Conservation (phyloP, 2,888 invertebrate genomes). For the Serrognathus titanus region DNA sequence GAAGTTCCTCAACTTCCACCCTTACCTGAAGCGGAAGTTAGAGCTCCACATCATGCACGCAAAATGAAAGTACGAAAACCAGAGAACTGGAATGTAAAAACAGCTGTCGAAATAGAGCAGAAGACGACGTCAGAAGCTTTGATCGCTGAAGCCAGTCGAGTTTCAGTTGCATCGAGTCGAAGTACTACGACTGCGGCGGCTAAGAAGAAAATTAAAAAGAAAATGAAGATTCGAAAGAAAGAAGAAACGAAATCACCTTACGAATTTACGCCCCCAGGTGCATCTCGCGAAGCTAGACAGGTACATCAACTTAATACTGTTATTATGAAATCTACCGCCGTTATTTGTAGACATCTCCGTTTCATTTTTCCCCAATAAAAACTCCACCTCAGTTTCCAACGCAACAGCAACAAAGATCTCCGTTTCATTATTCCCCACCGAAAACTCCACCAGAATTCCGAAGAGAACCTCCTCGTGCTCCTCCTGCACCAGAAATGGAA, state of each 20-base stretch:
- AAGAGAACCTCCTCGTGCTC: neutral
- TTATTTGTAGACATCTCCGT: slow-evolving; percentile 23
- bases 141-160: slow-evolving; percentile 27
- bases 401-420: slow-evolving; percentile 14
- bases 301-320: neutral
- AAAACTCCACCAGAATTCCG: slow-evolving; percentile 17
- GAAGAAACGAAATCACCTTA: slow-evolving; percentile 6
- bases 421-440: slow-evolving; percentile 30
- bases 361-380: slow-evolving; percentile 29
- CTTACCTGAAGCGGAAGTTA: slow-evolving; percentile 7
- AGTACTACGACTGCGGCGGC: slow-evolving; percentile 12
- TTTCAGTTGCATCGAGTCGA: slow-evolving; percentile 18
- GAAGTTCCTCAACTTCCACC: slow-evolving; percentile 21
- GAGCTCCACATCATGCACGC: neutral
- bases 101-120: slow-evolving; percentile 26
- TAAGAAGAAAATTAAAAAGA: slow-evolving; percentile 9
- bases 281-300: neutral
- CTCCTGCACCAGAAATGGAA: neutral
- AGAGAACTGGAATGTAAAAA: slow-evolving; percentile 26
- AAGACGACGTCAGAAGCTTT: slow-evolving; percentile 16
- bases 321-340: neutral
- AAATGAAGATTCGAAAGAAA: neutral
- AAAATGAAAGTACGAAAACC: neutral
- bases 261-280: slow-evolving; percentile 9
- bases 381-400: slow-evolving; percentile 12